Base-by-base conservation (phyloP, 2,113 vertebrate genomes). In the Eulemur rufifrons region DNA sequence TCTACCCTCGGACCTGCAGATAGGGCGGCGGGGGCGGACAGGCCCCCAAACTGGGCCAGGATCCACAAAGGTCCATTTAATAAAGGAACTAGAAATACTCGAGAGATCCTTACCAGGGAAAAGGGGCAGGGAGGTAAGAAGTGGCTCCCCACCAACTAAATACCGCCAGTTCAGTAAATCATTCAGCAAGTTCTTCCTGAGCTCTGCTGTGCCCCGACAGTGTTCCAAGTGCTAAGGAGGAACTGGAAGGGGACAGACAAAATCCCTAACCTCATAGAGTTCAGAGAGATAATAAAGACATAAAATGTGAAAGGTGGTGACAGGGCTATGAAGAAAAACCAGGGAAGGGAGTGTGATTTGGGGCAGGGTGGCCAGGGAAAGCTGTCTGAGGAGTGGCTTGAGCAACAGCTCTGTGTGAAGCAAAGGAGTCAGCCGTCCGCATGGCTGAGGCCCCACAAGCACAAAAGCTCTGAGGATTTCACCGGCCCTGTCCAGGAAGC, bases 401-500 rank as follows among this genome's bases (percentile, higher is more conserved):
- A 66, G 37, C 61, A 64, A 42, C 18, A 47, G 37, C 20, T 7
- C 37, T 25, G 1, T 61, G 68, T 32, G 20, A 21, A 13, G 50
- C 8, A 5, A 17, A 59, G 54, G 10, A 20, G 32, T 15, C n/a
- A 77, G 18, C 21, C 23, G 25, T 5, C 50, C 42, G 1, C n/a
- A 0, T 0, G 2, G 34, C 71, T 10, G 14, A 80, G 80, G 23
- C 18, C 3, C 12, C 73, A 3, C 32, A 21, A 21, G 4, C 15
- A 3, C 52, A 21, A 10, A 21, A 54, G 66, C 50, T 25, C 9
- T 1, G 9, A 52, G 73, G 64, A 52, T 12, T 3, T 39, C 61
- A 2, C 7, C 2, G 2, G 9, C 63, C 59, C 8, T 32, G 4
- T 64, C 42, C 37, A 21, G 1, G 2, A n/a, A 54, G 17, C 32